Evolutionary conservation across 2,888 invertebrate species (phyloP), one percentile per base, ranked within the genome.

Genomic region (Thymelicus lineola): DNA sequence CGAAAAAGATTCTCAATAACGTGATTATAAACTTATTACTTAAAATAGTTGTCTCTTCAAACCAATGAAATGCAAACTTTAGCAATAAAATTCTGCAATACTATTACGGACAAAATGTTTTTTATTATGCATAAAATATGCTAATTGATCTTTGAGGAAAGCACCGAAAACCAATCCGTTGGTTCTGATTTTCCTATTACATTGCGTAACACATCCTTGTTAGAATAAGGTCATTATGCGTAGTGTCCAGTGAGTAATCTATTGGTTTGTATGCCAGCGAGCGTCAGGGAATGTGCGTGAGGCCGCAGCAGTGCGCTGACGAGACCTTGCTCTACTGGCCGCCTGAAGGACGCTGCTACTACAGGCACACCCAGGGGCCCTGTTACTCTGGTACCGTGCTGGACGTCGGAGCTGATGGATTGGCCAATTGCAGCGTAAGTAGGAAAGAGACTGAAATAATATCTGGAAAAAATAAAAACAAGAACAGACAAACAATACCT

Each of bases 251-350:
- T 68, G 60, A 67, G 36, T 64, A 69, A 58, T 69, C 28, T 12
- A 10, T 42, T 42, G 10, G 10, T 73, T 66, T 58, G 63, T 70
- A 71, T 74, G 73, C 64, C 71, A 96, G 95, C 60, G 93, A 94
- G 78, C 95, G 96, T 35, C 96, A 96, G 94, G 97, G 97, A 58
- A 95, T 94, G 79, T 97, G 97, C 84, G 95, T 95, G 79, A 93
- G 95, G 58, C 95, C 96, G 0, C 95, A 95, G 80, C 87, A 92
- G 9, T 97, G 97, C 76, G 88, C 94, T 0, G 95, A 95, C 68
- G 94, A 94, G 64, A 95, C 95, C 74, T 94, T 96, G 86, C 85
- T 97, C 59, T 97, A 95, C 86, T 97, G 97, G 97, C 97, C 97
- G 0, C 94, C 94, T 65, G 96, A 96, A 75, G 95, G 95, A 42